Percentiles rank a stretch among this genome's conserved stretches.
These are phyloP conservation scores for Lycocorax pyrrhopterus DNA, from an alignment of 2,113 vertebrate species.

Conservation along the genomic window DNA sequence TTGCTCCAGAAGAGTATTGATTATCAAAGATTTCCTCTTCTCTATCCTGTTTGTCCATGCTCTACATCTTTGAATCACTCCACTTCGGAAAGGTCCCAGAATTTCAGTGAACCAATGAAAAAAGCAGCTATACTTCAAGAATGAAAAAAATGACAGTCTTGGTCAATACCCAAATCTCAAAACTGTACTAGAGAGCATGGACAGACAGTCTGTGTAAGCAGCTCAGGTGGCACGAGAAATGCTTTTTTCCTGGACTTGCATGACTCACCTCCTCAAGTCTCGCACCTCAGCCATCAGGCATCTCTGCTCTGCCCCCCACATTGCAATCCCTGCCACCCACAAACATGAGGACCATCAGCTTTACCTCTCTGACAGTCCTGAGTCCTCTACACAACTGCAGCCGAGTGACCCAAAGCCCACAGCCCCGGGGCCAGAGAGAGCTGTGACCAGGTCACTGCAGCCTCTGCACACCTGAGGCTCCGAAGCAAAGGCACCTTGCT, in stretches of 20 bases:
- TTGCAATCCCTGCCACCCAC: neutral
- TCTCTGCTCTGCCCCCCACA: neutral
- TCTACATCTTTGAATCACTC: neutral
- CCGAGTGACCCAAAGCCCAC: neutral
- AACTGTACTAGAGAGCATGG: neutral
- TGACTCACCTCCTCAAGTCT: neutral
- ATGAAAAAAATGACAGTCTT: neutral
- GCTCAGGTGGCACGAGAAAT: neutral
- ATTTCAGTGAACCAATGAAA: neutral
- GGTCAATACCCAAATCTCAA: neutral
- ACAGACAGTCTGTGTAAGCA: neutral
- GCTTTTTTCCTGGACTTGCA: neutral
- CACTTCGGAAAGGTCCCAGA: neutral
- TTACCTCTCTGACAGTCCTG: neutral
- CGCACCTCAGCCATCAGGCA: neutral
- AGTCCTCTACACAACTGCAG: neutral
- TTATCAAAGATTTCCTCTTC: neutral
- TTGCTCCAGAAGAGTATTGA: neutral
- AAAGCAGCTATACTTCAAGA: neutral
- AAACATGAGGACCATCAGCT: neutral
- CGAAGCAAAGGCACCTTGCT: neutral
- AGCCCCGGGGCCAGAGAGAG: neutral
- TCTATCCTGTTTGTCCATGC: neutral
- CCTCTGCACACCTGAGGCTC: rapidly evolving
- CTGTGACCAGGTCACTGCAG: neutral